These are phyloP conservation scores for Trimorus sp. DNA, from an alignment of 2,888 invertebrate species.

Conservation along the genomic window DNA sequence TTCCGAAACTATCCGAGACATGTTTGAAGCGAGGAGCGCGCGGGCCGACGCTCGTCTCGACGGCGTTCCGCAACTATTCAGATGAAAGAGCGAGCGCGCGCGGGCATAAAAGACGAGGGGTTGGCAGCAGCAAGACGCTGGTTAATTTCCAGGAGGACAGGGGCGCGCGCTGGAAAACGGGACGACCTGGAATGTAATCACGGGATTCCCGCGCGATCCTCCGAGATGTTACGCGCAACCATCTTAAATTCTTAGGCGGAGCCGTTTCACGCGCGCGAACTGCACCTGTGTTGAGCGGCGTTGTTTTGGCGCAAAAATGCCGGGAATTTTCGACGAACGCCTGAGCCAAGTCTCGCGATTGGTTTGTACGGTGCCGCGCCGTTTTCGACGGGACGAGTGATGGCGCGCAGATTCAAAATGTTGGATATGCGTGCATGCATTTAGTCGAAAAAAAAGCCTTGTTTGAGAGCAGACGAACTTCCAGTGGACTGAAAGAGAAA, in stretches of 20 bases:
- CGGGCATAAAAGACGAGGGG: conserved; percentile 65
- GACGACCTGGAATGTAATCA: conserved; percentile 80
- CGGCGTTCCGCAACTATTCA: conserved; percentile 68
- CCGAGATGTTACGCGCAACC: conserved; percentile 76
- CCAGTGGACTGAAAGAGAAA: no score
- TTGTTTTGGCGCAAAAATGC: conserved; percentile 3
- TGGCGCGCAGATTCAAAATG: no score
- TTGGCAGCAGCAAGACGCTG: conserved; percentile 66
- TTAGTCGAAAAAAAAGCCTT: no score
- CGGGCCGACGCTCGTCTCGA: conserved; percentile 63
- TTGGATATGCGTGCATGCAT: no score
- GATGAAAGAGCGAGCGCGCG: conserved; percentile 62
- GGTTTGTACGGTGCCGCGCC: no score
- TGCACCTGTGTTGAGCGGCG: conserved; percentile 10
- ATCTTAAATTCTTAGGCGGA: conserved; percentile 80
- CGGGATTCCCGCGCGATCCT: conserved; percentile 80
- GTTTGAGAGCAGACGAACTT: no score
- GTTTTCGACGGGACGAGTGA: no score
- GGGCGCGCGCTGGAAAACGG: conserved; percentile 64
- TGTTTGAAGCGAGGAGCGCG: conserved; percentile 55
- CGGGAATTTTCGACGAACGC: conserved; percentile 17
- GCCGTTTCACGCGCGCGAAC: conserved; percentile 69
- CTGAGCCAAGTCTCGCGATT: no score
- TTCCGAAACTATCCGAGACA: conserved; percentile 66
- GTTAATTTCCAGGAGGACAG: conserved; percentile 68